Base-by-base conservation (phyloP, 2,888 invertebrate genomes). In the Perizoma affinitatum region DNA sequence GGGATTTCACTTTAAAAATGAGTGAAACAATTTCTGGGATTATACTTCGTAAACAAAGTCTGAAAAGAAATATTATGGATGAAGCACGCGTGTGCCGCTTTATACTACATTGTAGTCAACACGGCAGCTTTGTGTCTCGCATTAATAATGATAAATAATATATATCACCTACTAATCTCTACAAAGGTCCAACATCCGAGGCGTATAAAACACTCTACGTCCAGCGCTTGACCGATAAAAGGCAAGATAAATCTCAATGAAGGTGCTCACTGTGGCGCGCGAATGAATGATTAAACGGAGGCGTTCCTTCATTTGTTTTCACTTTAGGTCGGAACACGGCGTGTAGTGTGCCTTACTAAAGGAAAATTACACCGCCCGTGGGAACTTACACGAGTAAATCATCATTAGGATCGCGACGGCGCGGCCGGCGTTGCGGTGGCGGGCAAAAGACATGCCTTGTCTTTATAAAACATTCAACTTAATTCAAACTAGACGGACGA, bases 391-490 rank as follows among this genome's bases (percentile, higher is more conserved):
- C 78, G 78, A 82, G 87, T 90, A 90, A 83, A 90, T 90, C 90
- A 89, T 89, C 88, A 90, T 90, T 90, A 90, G 85, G 76, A 67
- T 71, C 71, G 71, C 68, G 68, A 70, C 77, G 66, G 76, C 72
- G 76, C 72, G 75, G 72, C 38, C 4, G 41, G n/a, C 71, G 69
- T 56, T 44, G 61, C 54, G 61, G 63, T 54, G 56, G 6, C 61
- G 57, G 65, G 62, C 71, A 74, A 73, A 83, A 80, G 87, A 87
- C 87, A 84, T 78, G 82, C 79, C 82, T 82, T 75, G 83, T 87
- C 86, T 87, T 87, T 88, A 90, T 89, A 90, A 90, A 90, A 90
- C 83, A 90, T 90, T 90, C 89, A 90, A 80, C 81, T 80, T 84
- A 83, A 86, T 86, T 87, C 86, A 83, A 84, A 88, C 84, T 79